A percentile compares a stretch with the other conserved stretches of the same genome.
phyloP scores from a whole-genome alignment of 2,113 vertebrate species.

The Psammodynastes pulverulentus region DNA sequence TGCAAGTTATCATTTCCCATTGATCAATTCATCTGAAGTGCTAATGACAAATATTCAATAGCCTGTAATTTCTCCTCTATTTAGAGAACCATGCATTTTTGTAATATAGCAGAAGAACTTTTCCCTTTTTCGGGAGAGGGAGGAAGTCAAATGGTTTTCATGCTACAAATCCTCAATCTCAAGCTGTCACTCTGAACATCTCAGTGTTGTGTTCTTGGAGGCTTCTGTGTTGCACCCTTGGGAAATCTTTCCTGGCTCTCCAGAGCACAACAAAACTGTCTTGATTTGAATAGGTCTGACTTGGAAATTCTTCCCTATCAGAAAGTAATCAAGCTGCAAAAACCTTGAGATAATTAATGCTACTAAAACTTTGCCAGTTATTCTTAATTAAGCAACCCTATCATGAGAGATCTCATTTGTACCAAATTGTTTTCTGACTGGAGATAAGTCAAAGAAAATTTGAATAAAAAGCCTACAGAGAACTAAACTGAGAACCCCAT shows the following conservation, averaged over 20 bases:
- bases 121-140: not conserved
- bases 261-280: constrained; percentile 9
- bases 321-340: constrained; percentile 18
- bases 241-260: not conserved
- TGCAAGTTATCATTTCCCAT: not conserved
- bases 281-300: not conserved
- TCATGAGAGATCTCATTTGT: not conserved
- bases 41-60: not conserved
- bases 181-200: constrained; percentile 17
- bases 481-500: not conserved
- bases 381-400: constrained; percentile 3
- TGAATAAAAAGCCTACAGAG: not conserved
- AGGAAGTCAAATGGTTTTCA: constrained; percentile 29
- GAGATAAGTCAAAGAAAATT: not conserved
- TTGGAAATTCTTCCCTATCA: not conserved
- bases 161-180: constrained; percentile 4
- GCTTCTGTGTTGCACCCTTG: not conserved
- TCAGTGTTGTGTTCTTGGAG: not conserved
- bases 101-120: not conserved
- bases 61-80: not conserved
- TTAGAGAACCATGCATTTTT: not conserved
- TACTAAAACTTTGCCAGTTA: constrained; percentile 1
- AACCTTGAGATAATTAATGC: constrained; percentile 3
- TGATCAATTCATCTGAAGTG: not conserved
- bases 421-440: not conserved